Evolutionary conservation across 1,140 invertebrate genomes (phyloP), one percentile per base, ranked within the genome.

Genomic region (Asbolus verrucosus): DNA sequence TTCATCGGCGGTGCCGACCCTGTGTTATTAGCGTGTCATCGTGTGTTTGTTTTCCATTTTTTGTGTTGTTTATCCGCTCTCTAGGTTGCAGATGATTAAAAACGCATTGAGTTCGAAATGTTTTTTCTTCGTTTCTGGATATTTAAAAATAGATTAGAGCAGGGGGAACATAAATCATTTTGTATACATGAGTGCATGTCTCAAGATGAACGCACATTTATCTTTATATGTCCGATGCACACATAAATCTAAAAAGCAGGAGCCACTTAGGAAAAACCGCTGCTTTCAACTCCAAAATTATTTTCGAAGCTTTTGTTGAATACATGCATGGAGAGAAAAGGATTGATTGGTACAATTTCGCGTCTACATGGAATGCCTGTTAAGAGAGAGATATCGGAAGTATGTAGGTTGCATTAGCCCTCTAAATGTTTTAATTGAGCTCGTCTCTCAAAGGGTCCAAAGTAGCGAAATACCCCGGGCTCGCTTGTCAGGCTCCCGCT

Each of bases 351-450:
- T 3, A n/a, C n/a, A 36, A 36, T 36, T 36, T 36, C 33, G 33
- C n/a, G n/a, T 2, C 6, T 36, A 36, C 33, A 36, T 11, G 33
- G 33, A 36, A 36, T 11, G 33, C 5, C 33, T 36, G 33, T 36
- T 36, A 36, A 41, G 19, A 50, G 19, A 50, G 43, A 21, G 6
- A 30, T 54, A 31, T 54, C 21, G 33, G 33, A 36, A 36, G 11
- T 36, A n/a, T 36, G 21, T 54, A 21, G 46, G 19, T 24, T 54
- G 46, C 21, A 54, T 54, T 54, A 54, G 46, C 46, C 18, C 33
- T 8, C 33, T 36, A 36, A 54, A 54, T 54, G 43, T 50, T 50
- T 50, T 50, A 54, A 54, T 54, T 54, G 46, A 16, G 46, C n/a
- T 1, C 18, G 46, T 43, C 46, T 54, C 18, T 54, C 46, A 54